Conservation (phyloP, 1,140 invertebrate species). For the Pomacea maculata region DNA sequence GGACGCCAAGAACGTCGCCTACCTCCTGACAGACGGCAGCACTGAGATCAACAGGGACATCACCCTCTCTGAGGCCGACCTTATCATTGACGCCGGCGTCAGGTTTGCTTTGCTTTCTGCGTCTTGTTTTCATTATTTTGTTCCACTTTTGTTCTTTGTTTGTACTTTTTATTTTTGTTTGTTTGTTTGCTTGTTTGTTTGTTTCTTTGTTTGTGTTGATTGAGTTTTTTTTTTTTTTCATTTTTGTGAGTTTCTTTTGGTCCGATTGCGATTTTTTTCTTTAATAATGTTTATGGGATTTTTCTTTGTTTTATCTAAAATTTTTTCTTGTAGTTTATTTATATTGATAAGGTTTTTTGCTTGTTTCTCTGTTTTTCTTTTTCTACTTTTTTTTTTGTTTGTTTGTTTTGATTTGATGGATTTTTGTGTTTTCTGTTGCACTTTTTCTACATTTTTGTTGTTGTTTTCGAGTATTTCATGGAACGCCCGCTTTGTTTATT, state of each 20-base stretch:
- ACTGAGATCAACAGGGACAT: constrained; percentile 44
- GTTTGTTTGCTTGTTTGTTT: neutral
- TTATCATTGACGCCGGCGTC: constrained; percentile 47
- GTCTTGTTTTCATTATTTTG: neutral
- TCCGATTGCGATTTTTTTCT: no score
- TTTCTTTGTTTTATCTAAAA: no score
- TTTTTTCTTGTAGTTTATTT: no score
- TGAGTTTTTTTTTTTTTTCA: neutral
- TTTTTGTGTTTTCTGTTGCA: neutral
- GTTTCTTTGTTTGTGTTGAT: neutral
- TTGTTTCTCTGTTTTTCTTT: no score
- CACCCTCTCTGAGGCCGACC: constrained; percentile 49
- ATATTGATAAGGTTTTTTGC: no score
- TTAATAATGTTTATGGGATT: no score
- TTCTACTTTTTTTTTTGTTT: no score
- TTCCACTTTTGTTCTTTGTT: neutral
- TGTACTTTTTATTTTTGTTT: neutral
- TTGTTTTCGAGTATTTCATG: no score
- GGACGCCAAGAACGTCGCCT: constrained; percentile 52
- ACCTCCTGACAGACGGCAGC: constrained; percentile 54
- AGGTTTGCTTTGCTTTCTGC: constrained; percentile 12
- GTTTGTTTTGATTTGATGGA: neutral
- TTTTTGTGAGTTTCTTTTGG: no score
- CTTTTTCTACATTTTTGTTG: neutral
- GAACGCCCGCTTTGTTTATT: neutral